Evolutionary conservation across 2,888 invertebrate genomes (phyloP), one percentile per base, ranked within the genome.

Genomic region (Diaprepes abbreviatus): DNA sequence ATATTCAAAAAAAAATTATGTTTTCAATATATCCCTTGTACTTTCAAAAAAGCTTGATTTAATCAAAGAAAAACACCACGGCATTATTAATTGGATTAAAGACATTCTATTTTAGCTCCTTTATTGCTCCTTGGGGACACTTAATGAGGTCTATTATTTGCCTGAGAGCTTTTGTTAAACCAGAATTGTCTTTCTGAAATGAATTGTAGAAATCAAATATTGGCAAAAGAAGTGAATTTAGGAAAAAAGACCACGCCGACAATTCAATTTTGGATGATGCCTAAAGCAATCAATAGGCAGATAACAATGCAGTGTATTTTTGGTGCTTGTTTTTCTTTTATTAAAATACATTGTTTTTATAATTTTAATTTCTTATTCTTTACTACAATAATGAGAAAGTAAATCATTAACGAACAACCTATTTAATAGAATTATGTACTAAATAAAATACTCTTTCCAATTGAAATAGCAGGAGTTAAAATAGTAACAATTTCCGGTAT

Each of bases 81-180:
- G 57, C 66, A 38, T 50, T 59, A 50, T 66, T 69, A 69, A 69
- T 64, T 64, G 58, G 52, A 69, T 69, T 69, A 69, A 63, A 69
- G 64, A 63, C 69, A 57, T 69, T 69, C 69, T 45, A 63, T 64
- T 63, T 58, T 28, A 50, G 64, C 40, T 33, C 55, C 24, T 62
- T 62, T 62, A 55, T 68, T 57, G 68, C 55, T 68, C 68, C 50
- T 45, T 21, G 31, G 63, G 43, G 63, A 31, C 63, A n/a, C 69
- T 38, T 69, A 69, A 69, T 64, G 69, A 69, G 69, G 64, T 69
- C 69, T 69, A 69, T 69, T 69, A 69, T 69, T 69, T 69, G 64
- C 63, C 57, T 57, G 54, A 63, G 40, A 45, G 63, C 28, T 50
- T 69, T 63, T 69, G 69, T 67, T 62, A 60, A 60, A 31, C 10